Evolutionary conservation across 1,140 invertebrate genomes (phyloP).

Genomic region (Neodiprion pinetum): DNA sequence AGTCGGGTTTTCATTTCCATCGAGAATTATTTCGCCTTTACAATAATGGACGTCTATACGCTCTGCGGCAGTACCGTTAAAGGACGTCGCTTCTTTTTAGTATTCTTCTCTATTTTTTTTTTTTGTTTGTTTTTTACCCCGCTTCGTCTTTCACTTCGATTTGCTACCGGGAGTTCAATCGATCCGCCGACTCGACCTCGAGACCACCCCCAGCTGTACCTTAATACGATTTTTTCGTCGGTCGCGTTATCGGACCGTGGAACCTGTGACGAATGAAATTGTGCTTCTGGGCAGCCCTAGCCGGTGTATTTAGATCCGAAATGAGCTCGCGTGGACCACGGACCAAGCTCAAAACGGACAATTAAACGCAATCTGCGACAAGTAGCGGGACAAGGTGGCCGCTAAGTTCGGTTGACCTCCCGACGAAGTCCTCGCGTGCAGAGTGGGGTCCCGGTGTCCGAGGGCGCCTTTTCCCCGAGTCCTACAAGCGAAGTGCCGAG

Average conservation of each 20-base stretch:
- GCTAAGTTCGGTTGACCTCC: neutral
- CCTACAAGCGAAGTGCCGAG: neutral
- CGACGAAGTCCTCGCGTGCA: neutral
- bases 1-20: neutral
- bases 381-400: neutral
- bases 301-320: too few species aligned
- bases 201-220: too few species aligned
- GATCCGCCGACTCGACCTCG: neutral
- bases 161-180: slow-evolving; percentile 3
- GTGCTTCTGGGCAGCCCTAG: too few species aligned
- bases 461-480: neutral
- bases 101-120: neutral
- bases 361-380: neutral
- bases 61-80: neutral
- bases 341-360: neutral
- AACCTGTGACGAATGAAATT: too few species aligned
- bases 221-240: neutral
- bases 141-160: neutral
- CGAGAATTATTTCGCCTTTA: neutral
- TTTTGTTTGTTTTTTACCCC: neutral
- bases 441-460: neutral
- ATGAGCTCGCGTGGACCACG: too few species aligned
- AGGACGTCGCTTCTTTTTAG: neutral
- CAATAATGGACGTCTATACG: too few species aligned
- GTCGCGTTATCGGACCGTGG: too few species aligned